These are phyloP conservation scores for Hystrix brachyura DNA, from an alignment of 2,113 vertebrate species.

Conservation along the genomic window DNA sequence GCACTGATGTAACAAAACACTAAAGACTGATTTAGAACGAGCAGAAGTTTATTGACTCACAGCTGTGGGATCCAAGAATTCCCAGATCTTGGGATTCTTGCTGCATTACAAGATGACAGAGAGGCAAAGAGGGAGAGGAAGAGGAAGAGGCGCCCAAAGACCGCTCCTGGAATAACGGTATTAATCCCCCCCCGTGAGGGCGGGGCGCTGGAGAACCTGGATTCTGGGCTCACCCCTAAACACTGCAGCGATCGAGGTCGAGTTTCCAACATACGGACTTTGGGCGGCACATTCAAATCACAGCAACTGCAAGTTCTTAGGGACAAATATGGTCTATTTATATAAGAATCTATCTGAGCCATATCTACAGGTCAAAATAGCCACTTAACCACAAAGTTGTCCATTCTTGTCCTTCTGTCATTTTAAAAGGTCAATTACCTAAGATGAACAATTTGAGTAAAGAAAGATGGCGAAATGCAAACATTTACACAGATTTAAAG, in stretches of 20 bases:
- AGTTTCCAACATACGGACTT: background rate
- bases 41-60: background rate
- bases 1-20: background rate
- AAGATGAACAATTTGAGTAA: background rate
- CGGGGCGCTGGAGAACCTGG: background rate
- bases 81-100: background rate
- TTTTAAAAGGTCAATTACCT: background rate
- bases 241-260: rapidly evolving
- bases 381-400: background rate
- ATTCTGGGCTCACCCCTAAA: background rate
- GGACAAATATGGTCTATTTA: background rate
- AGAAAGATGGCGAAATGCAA: conserved; percentile 16
- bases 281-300: background rate
- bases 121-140: background rate
- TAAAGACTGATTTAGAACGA: background rate
- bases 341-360: background rate
- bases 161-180: no score
- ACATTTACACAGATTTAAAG: background rate
- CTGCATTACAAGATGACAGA: no score
- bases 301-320: background rate
- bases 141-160: background rate
- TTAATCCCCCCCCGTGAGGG: background rate
- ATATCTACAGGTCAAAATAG: background rate
- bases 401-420: background rate
- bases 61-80: background rate